Conservation (phyloP, 2,888 invertebrate genomes). For the Cactoblastis cactorum region DNA sequence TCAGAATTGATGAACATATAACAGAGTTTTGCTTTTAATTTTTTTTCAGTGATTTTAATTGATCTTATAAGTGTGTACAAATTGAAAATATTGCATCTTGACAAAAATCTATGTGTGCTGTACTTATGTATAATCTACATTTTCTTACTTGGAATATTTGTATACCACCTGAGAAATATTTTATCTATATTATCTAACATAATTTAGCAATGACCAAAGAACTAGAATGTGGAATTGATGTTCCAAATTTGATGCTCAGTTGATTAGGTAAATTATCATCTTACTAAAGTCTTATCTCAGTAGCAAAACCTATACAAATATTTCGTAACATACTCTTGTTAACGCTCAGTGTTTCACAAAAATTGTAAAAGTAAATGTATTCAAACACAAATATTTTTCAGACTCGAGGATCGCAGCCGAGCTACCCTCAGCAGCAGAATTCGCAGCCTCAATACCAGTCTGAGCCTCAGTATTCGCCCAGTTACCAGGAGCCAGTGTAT, state of each 20-base stretch:
- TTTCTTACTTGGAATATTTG: background rate
- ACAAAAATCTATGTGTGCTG: background rate
- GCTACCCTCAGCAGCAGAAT: conserved; percentile 41
- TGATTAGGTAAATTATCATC: background rate
- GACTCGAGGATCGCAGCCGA: conserved; percentile 39
- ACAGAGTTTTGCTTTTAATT: background rate
- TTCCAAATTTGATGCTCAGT: too few relatives aligned
- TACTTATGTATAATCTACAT: background rate
- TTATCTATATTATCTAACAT: too few relatives aligned
- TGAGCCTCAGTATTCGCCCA: conserved; percentile 41
- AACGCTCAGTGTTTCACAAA: background rate
- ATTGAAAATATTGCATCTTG: background rate
- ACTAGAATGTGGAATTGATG: too few relatives aligned
- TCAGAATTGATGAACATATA: background rate
- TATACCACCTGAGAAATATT: background rate
- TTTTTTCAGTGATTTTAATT: background rate
- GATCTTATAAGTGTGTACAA: background rate
- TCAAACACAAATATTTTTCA: conserved; percentile 17
- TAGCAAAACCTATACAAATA: conserved; percentile 2
- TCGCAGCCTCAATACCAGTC: conserved; percentile 42
- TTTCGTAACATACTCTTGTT: background rate
- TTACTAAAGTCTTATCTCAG: too few relatives aligned
- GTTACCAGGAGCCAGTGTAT: conserved; percentile 64
- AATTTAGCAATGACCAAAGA: too few relatives aligned
- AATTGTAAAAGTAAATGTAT: background rate